A percentile compares a stretch with the other conserved stretches of the same genome.
These are phyloP conservation scores for Oncorhynchus tshawytscha DNA, from an alignment of 2,113 vertebrate species.

Conservation along the genomic window DNA sequence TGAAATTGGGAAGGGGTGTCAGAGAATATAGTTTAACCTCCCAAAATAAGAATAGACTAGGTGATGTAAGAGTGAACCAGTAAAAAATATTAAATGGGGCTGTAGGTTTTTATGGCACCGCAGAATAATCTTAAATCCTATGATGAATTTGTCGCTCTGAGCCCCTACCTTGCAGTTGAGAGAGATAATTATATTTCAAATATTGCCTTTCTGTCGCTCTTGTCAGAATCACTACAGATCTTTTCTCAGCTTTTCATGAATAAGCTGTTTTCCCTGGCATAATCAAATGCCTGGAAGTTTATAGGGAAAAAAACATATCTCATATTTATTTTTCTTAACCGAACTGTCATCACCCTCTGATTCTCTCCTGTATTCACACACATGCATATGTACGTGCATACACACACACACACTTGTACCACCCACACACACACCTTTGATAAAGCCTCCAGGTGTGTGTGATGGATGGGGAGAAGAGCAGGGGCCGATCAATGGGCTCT, in stretches of 20 bases:
- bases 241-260: neutral
- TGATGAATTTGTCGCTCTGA: neutral
- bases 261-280: neutral
- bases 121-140: neutral
- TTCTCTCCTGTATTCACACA: neutral
- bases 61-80: neutral
- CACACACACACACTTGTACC: too few relatives aligned
- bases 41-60: neutral
- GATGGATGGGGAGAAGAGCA: conserved; percentile 23
- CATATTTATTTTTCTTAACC: conserved; percentile 9
- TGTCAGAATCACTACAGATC: too few relatives aligned
- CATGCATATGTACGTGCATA: neutral
- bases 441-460: conserved; percentile 3
- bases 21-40: too few relatives aligned
- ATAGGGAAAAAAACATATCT: neutral
- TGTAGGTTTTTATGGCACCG: neutral
- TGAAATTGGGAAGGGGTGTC: neutral
- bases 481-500: conserved; percentile 33
- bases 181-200: neutral
- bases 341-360: conserved; percentile 10
- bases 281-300: neutral
- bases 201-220: too few relatives aligned
- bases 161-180: neutral
- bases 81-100: neutral
- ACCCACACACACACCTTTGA: conserved; percentile 12